Evolutionary conservation across 2,797 vertebrate genomes (phyloP).

Genomic region (Poeciliopsis presidionis): DNA sequence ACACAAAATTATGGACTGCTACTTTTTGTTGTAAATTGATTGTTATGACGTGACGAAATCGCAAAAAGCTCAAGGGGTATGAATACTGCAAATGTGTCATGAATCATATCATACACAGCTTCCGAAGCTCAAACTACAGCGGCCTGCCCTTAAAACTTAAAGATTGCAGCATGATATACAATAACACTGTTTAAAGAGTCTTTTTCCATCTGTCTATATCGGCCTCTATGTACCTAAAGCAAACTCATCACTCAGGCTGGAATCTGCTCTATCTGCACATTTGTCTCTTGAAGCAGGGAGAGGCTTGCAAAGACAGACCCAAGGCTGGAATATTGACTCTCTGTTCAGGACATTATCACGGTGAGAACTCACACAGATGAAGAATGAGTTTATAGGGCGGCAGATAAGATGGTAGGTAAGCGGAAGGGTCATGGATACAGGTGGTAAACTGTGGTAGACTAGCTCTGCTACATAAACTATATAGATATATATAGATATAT

Average conservation of each 20-base stretch:
- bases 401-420: slow-evolving; percentile 75
- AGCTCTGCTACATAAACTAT: slow-evolving; percentile 50
- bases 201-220: slow-evolving; percentile 66
- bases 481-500: no score
- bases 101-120: slow-evolving; percentile 5
- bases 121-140: slow-evolving; percentile 30
- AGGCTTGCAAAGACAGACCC: slow-evolving; percentile 65
- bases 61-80: not conserved
- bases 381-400: slow-evolving; percentile 67
- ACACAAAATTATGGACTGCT: not conserved
- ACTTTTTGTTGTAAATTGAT: not conserved
- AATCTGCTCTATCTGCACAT: slow-evolving; percentile 72
- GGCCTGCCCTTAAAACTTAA: slow-evolving; percentile 44
- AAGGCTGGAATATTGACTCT: slow-evolving; percentile 72
- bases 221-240: slow-evolving; percentile 66
- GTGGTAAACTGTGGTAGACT: slow-evolving; percentile 34
- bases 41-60: not conserved
- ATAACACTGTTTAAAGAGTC: slow-evolving; percentile 60
- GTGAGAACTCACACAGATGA: slow-evolving; percentile 77
- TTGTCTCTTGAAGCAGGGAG: slow-evolving; percentile 74
- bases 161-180: slow-evolving; percentile 34
- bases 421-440: slow-evolving; percentile 67
- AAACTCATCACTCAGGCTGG: slow-evolving; percentile 75
- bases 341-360: slow-evolving; percentile 69
- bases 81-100: not conserved